Base-by-base conservation (phyloP, 2,113 vertebrate genomes). In the Noctilio leporinus region DNA sequence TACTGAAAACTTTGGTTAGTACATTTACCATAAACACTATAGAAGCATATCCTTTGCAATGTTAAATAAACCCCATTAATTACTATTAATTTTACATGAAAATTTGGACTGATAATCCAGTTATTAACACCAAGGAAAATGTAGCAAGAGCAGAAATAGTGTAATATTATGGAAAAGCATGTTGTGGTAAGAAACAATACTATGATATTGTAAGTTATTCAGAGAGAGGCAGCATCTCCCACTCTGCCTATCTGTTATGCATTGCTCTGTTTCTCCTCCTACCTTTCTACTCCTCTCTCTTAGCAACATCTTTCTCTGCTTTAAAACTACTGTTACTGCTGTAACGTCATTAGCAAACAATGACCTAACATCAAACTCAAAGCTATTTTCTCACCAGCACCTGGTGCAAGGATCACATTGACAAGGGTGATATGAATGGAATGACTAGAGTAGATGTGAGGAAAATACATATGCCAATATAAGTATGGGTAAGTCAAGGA, bases 181-280 rank as follows among this genome's bases (percentile, higher is more conserved):
- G 4, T 1, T 47, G 30, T 16, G 10, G 19, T 14, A 1, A 45
- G 3, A 10, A 62, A 10, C 73, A 30, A 65, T 22, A 20, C 4
- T 17, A 22, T 11, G 8, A 65, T 47, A 30, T 9, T 40, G 0
- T n/a, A 24, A 33, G 11, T 4, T 10, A 7, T 6, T 9, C 4
- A 14, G 12, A 19, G 10, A n/a, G 4, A 83, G 26, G 45, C 0
- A 53, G 3, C 0, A 1, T 45, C 40, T 84, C 15, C 20, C 4
- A 19, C 3, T n/a, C 35, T 22, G 10, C 1, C 11, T 59, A 2
- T 12, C 15, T 19, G 7, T 28, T 43, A 6, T 11, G 2, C 0
- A 10, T 1, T 6, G 35, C 5, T 3, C 4, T 16, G 1, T 30
- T 85, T 87, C 69, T 45, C 51, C 7, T 59, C 26, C 11, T n/a